phyloP scores from a whole-genome alignment of 2,888 invertebrate genomes.

The Hyposoter dolosus region DNA sequence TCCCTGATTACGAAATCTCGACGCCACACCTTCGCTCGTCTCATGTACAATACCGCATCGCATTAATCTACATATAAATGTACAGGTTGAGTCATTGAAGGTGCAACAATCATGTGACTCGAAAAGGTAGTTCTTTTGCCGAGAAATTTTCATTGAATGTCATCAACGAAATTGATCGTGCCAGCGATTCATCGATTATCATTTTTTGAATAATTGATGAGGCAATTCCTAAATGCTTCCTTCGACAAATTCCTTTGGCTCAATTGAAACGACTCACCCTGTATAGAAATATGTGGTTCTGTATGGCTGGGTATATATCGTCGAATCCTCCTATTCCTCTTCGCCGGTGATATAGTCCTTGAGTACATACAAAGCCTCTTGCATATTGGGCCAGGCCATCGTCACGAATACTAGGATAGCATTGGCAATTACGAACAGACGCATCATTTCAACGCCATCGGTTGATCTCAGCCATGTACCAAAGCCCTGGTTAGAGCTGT shows the following conservation, averaged over 20 bases:
- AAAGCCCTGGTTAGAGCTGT: constrained; percentile 81
- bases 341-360: constrained; percentile 83
- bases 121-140: background rate
- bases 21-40: constrained; percentile 27
- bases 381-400: constrained; percentile 91
- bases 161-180: background rate
- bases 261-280: background rate
- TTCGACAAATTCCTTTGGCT: background rate
- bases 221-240: background rate
- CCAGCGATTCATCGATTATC: background rate
- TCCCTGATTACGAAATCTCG: constrained; percentile 34
- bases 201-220: background rate
- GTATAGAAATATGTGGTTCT: background rate
- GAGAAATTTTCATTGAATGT: background rate
- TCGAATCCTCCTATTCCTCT: constrained; percentile 67
- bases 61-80: background rate
- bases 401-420: constrained; percentile 90
- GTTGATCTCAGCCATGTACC: constrained; percentile 85
- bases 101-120: background rate
- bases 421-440: constrained; percentile 92
- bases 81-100: background rate
- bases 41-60: constrained; percentile 17
- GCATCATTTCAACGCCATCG: constrained; percentile 91
- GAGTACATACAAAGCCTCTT: constrained; percentile 86
- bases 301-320: background rate